Percentiles rank a stretch among this genome's conserved stretches.
These are phyloP conservation scores for Aptenodytes patagonicus DNA, from an alignment of 2,113 vertebrate species.

Conservation along the genomic window DNA sequence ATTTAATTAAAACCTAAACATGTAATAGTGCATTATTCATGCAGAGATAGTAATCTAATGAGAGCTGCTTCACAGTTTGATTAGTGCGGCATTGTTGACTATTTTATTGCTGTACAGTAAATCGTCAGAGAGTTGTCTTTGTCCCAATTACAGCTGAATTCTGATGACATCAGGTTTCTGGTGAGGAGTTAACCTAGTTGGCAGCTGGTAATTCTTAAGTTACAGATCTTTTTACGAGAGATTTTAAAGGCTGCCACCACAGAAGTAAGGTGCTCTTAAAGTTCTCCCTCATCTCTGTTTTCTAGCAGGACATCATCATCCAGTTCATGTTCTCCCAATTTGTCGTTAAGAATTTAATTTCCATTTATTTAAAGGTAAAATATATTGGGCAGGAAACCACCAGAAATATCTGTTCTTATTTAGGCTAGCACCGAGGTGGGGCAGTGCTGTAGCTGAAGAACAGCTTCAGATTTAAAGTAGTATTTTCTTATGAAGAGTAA, in stretches of 20 bases:
- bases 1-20: conserved; percentile 64
- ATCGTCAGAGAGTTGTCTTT: neutral
- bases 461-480: neutral
- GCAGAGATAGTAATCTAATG: conserved; percentile 21
- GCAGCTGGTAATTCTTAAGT: neutral
- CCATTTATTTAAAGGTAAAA: neutral
- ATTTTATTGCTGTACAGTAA: conserved; percentile 18
- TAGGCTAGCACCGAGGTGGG: neutral
- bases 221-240: neutral
- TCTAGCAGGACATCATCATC: neutral
- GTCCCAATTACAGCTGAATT: neutral
- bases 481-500: neutral
- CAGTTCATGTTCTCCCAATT: neutral
- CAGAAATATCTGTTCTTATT: neutral
- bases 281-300: neutral
- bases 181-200: neutral
- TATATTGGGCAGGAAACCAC: neutral
- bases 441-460: neutral
- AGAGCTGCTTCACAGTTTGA: conserved; percentile 19
- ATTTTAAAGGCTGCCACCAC: neutral
- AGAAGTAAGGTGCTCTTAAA: neutral
- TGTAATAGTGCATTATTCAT: conserved; percentile 43
- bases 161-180: neutral
- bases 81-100: neutral
- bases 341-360: neutral